Evolutionary conservation across 2,113 vertebrate genomes (phyloP).

Genomic region (Clinocottus analis): DNA sequence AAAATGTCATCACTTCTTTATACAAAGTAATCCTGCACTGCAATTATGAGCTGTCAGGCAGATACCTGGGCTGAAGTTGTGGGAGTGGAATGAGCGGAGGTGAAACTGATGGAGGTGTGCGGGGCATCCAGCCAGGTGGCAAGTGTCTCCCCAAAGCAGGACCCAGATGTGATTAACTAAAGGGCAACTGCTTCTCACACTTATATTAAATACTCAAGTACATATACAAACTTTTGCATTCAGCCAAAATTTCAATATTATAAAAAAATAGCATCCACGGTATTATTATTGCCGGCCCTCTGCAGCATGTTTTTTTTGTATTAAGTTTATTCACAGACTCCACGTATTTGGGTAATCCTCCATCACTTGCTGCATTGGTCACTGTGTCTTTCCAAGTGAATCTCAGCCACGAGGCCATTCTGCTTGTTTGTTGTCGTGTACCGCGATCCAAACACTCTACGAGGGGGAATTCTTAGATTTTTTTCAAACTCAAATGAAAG

Average conservation of each 20-base stretch:
- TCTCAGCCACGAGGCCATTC: slow-evolving; percentile 10
- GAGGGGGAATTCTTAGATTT: slow-evolving; percentile 35
- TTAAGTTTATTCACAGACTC: neutral
- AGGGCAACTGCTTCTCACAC: slow-evolving; percentile 42
- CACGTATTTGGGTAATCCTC: slow-evolving; percentile 15
- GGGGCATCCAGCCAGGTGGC: slow-evolving; percentile 19
- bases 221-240: neutral
- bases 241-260: neutral
- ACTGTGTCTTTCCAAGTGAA: slow-evolving; percentile 11
- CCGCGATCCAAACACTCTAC: slow-evolving; percentile 25
- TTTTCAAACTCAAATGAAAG: slow-evolving; percentile 26
- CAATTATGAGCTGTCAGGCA: slow-evolving; percentile 38
- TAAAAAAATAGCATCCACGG: slow-evolving; percentile 6
- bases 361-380: neutral
- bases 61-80: slow-evolving; percentile 50
- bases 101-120: slow-evolving; percentile 39
- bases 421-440: slow-evolving; percentile 32
- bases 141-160: slow-evolving; percentile 9
- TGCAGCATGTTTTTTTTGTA: neutral
- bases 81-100: slow-evolving; percentile 29
- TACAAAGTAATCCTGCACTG: slow-evolving; percentile 20
- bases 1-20: slow-evolving; percentile 61
- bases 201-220: neutral
- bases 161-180: slow-evolving; percentile 11
- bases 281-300: neutral